These are phyloP conservation scores for Drosophila pegasa DNA, from an alignment of 2,888 invertebrate species.

Conservation along the genomic window DNA sequence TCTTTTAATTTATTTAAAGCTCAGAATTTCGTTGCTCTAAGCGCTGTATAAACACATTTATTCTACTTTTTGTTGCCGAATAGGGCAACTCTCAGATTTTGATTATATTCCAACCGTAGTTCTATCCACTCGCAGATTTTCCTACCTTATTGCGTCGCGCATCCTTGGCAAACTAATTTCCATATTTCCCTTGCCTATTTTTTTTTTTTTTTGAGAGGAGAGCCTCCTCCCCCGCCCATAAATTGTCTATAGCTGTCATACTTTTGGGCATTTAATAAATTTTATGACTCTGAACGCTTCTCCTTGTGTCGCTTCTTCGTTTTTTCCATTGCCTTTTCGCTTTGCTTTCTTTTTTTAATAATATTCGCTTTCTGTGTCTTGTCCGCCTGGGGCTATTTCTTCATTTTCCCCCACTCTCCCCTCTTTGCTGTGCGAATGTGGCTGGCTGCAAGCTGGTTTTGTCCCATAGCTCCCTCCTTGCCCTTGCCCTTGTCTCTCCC, in stretches of 20 bases:
- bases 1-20: slow-evolving; percentile 6
- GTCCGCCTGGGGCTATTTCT: slow-evolving; percentile 61
- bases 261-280: slow-evolving; percentile 79
- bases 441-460: slow-evolving; percentile 41
- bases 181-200: slow-evolving; percentile 33
- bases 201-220: background rate
- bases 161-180: slow-evolving; percentile 44
- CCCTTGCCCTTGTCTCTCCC: slow-evolving; percentile 11
- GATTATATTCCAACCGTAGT: slow-evolving; percentile 13
- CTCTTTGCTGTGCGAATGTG: slow-evolving; percentile 61
- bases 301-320: slow-evolving; percentile 10
- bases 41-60: slow-evolving; percentile 2
- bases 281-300: slow-evolving; percentile 63
- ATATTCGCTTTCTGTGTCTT: slow-evolving; percentile 62
- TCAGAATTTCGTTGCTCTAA: background rate
- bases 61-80: background rate
- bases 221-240: slow-evolving; percentile 43
- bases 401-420: background rate
- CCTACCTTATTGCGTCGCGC: slow-evolving; percentile 13
- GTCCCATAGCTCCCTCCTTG: background rate
- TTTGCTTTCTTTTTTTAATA: slow-evolving; percentile 62
- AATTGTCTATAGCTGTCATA: slow-evolving; percentile 78
- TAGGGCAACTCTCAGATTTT: background rate
- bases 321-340: slow-evolving; percentile 23
- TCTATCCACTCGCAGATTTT: slow-evolving; percentile 26